Percentiles rank a stretch among this genome's conserved stretches.
Evolutionary conservation across 2,888 invertebrate species (phyloP).

Genomic region (Cynaeus angustus): DNA sequence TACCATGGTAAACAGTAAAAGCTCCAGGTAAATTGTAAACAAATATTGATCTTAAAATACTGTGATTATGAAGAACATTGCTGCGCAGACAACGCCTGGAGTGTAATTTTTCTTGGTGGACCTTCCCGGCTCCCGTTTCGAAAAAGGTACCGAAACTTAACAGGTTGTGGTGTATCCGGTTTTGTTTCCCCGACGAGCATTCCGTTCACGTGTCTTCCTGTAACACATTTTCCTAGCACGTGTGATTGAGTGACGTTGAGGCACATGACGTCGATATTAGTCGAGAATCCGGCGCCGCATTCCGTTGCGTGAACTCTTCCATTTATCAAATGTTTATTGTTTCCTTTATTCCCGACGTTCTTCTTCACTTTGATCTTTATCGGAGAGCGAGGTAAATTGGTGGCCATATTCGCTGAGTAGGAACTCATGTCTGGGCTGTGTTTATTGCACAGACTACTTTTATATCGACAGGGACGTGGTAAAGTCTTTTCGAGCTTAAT

Average conservation of each 20-base stretch:
- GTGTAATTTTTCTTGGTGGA: background rate
- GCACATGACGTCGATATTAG: slow-evolving; percentile 43
- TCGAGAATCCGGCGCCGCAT: slow-evolving; percentile 41
- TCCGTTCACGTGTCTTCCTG: slow-evolving; percentile 44
- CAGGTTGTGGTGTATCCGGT: slow-evolving; percentile 38
- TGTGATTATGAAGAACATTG: too few relatives aligned
- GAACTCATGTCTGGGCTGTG: slow-evolving; percentile 40
- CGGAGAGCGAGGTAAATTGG: slow-evolving; percentile 40
- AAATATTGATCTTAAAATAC: too few relatives aligned
- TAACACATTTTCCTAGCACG: slow-evolving; percentile 46
- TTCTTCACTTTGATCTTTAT: slow-evolving; percentile 48
- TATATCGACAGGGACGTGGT: slow-evolving; percentile 9
- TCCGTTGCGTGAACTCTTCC: slow-evolving; percentile 53
- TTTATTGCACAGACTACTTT: slow-evolving; percentile 41
- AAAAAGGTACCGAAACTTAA: slow-evolving; percentile 34
- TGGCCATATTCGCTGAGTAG: slow-evolving; percentile 41
- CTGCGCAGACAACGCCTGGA: too few relatives aligned
- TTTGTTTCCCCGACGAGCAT: slow-evolving; percentile 38
- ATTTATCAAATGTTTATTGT: slow-evolving; percentile 58
- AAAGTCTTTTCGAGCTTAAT: slow-evolving; percentile 12
- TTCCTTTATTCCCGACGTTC: slow-evolving; percentile 51
- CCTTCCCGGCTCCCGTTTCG: too few relatives aligned
- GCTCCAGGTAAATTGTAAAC: too few relatives aligned
- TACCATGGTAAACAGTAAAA: too few relatives aligned
- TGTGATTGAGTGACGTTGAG: slow-evolving; percentile 48